Base-by-base conservation (phyloP, 2,888 invertebrate genomes). In the Oscheius sp. region DNA sequence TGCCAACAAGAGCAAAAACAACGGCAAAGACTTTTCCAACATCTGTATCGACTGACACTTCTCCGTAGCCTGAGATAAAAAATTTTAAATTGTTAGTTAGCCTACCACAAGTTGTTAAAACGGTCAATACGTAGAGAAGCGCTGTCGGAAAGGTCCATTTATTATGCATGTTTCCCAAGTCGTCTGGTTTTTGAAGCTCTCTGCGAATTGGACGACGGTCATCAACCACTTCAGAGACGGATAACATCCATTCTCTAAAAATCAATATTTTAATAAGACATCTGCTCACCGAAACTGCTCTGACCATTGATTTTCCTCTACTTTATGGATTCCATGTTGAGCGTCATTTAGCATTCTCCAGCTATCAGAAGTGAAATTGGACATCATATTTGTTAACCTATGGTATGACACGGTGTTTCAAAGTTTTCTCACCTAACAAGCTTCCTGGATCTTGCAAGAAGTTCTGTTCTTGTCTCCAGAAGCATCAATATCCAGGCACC, bases 81-180 rank as follows among this genome's bases (percentile, higher is more conserved):
- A 30, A n/a, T n/a, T 28, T 3, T n/a, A 28, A 47, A 36, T 5
- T 17, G 32, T n/a, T 9, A 24, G 9, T 51, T 57, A 36, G 22
- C 65, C 9, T 63, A 85, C 86, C 85, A 70, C 86, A 86, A 75
- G 86, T 86, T 20, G 86, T 86, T 49, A 86, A 70, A 20, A 86
- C 86, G n/a, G 86, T 86, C 20, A 86, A 73, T 5, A 86, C 85
- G 72, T 86, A 86, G 26, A 86, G 77, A 9, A 85, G 67, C 5
- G 85, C 81, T 3, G 86, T 85, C 5, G 85, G 85, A 64, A 86
- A 86, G 0, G 86, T 86, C 86, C 86, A 86, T 56, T 82, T 85
- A 62, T 83, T 83, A 59, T 82, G 82, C 76, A 85, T 81, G 61
- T 85, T 83, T 14, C 75, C 73, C 28, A 85, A 67, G 57, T 76